A percentile compares a stretch with the other conserved stretches of the same genome.
These are phyloP conservation scores for Eupithecia dodoneata DNA, from an alignment of 2,888 invertebrate genomes.

Conservation along the genomic window DNA sequence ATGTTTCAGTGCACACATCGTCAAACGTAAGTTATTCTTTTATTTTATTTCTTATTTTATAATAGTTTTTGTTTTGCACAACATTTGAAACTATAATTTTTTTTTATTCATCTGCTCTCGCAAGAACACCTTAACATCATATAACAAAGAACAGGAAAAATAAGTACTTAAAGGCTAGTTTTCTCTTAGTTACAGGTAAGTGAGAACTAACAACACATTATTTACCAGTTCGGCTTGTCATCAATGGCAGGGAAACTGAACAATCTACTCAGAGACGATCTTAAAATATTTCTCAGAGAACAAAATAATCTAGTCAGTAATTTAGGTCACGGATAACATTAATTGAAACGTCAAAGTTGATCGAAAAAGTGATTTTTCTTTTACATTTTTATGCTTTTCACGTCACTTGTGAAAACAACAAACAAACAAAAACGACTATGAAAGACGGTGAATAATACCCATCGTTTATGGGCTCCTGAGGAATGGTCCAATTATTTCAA, in stretches of 20 bases:
- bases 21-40: conserved; percentile 41
- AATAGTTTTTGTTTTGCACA: neutral
- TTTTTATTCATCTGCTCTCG: neutral
- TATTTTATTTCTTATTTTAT: conserved; percentile 20
- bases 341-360: conserved; percentile 31
- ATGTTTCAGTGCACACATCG: conserved; percentile 17
- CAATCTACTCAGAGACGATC: neutral
- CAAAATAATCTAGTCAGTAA: conserved; percentile 17
- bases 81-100: neutral
- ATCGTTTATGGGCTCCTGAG: neutral
- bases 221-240: neutral
- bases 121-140: neutral
- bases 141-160: neutral
- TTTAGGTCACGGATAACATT: conserved; percentile 31
- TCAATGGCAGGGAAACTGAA: neutral
- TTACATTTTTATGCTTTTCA: neutral
- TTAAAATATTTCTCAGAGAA: conserved; percentile 12
- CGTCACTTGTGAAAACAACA: conserved; percentile 1
- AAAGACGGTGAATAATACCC: neutral
- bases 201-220: neutral
- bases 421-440: neutral
- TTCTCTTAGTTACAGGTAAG: neutral
- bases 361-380: conserved; percentile 15
- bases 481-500: neutral
- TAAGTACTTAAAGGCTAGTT: neutral